Evolutionary conservation across 2,113 vertebrate genomes (phyloP).

Genomic region (Tragelaphus buxtoni): DNA sequence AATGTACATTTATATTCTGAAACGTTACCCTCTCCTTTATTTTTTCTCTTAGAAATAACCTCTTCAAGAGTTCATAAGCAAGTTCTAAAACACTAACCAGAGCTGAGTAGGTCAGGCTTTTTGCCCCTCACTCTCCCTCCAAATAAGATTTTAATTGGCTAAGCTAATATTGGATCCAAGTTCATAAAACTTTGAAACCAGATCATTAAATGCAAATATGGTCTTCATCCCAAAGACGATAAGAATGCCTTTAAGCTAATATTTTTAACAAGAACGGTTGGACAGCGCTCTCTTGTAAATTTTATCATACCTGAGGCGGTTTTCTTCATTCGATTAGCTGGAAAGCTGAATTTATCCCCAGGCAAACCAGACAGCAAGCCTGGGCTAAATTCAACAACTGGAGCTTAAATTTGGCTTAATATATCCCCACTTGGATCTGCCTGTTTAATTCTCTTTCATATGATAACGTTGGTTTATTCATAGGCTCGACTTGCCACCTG

Average conservation of each 20-base stretch:
- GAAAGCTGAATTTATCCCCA: slow-evolving; percentile 87
- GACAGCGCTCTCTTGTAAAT: slow-evolving; percentile 87
- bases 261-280: slow-evolving; percentile 86
- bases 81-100: neutral
- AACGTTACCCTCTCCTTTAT: neutral
- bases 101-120: neutral
- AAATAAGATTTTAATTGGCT: slow-evolving; percentile 71
- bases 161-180: slow-evolving; percentile 74
- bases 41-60: neutral
- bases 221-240: slow-evolving; percentile 79
- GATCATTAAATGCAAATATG: slow-evolving; percentile 88
- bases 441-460: slow-evolving; percentile 91
- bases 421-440: slow-evolving; percentile 91
- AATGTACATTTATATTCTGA: neutral
- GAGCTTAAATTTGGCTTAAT: slow-evolving; percentile 93
- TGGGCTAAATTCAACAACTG: slow-evolving; percentile 90
- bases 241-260: slow-evolving; percentile 87
- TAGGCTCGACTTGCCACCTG: slow-evolving; percentile 79
- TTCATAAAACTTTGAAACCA: slow-evolving; percentile 80
- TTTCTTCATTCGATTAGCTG: slow-evolving; percentile 83
- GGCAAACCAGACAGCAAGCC: slow-evolving; percentile 88
- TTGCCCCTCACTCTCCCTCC: slow-evolving; percentile 16
- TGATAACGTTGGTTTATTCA: slow-evolving; percentile 82
- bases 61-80: neutral
- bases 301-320: slow-evolving; percentile 89